Percentiles rank a stretch among this genome's conserved stretches.
These are phyloP conservation scores for Ostrea edulis DNA, from an alignment of 1,140 invertebrate genomes.

Conservation along the genomic window DNA sequence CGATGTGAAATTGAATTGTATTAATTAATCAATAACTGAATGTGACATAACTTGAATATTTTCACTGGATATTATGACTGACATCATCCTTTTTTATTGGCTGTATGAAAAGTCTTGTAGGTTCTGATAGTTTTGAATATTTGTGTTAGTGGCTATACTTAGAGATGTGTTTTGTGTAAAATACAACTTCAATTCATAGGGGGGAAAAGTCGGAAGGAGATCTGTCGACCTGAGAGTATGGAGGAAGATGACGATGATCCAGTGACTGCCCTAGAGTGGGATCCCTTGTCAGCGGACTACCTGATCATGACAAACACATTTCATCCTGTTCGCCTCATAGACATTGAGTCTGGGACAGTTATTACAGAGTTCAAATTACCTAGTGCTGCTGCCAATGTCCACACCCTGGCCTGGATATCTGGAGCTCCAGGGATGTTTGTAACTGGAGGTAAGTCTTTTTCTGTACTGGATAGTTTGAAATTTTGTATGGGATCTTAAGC, in stretches of 20 bases:
- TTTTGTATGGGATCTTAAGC: no score
- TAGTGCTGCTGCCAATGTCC: constrained; percentile 75
- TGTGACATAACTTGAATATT: no score
- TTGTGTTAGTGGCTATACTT: no score
- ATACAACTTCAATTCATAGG: constrained; percentile 49
- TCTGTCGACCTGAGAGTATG: constrained; percentile 61
- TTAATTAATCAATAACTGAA: no score
- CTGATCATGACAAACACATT: constrained; percentile 76
- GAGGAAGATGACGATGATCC: constrained; percentile 66
- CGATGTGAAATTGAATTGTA: no score
- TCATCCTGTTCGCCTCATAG: constrained; percentile 76
- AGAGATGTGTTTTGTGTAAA: no score
- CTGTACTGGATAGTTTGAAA: not conserved
- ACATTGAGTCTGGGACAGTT: constrained; percentile 70
- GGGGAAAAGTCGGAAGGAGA: constrained; percentile 62
- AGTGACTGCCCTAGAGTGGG: constrained; percentile 79
- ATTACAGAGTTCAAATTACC: constrained; percentile 78
- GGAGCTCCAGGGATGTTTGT: constrained; percentile 81
- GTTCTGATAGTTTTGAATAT: no score
- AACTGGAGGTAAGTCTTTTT: constrained; percentile 75
- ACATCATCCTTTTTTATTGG: no score
- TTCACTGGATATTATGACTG: no score
- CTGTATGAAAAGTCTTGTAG: no score
- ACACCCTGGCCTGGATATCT: constrained; percentile 79
- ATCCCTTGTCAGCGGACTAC: constrained; percentile 80